Conservation (phyloP, 2,113 vertebrate species). For the Carettochelys insculpta region DNA sequence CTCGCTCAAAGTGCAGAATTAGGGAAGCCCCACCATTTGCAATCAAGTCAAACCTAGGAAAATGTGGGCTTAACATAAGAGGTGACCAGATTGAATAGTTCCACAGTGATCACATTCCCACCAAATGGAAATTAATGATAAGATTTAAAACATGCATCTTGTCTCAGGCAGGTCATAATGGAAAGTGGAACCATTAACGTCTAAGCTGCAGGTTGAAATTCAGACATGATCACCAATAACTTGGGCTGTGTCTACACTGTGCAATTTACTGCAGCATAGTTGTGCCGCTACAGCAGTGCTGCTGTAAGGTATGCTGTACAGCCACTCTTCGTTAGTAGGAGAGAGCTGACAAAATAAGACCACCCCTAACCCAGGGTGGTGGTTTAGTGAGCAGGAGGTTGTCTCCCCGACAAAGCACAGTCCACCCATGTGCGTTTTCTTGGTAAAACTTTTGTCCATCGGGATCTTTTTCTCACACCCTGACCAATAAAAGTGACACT, state of each 20-base stretch:
- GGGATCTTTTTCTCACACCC: too few species aligned
- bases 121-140: not conserved
- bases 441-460: too few species aligned
- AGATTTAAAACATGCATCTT: not conserved
- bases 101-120: not conserved
- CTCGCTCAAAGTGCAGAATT: slow-evolving; percentile 94
- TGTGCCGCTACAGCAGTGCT: too few species aligned
- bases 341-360: too few species aligned
- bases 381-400: too few species aligned
- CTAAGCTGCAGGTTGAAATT: not conserved
- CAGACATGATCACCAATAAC: not conserved
- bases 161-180: not conserved
- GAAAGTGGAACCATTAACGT: not conserved
- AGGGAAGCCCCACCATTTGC: slow-evolving; percentile 94
- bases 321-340: too few species aligned
- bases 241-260: not conserved
- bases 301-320: too few species aligned
- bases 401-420: too few species aligned
- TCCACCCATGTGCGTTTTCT: too few species aligned
- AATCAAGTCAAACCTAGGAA: slow-evolving; percentile 94
- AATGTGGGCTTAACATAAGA: not conserved
- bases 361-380: too few species aligned
- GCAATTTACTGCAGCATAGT: too few species aligned
- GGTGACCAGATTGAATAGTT: slow-evolving; percentile 29
- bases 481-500: too few species aligned